A percentile compares a stretch with the other conserved stretches of the same genome.
phyloP scores from a whole-genome alignment of 2,797 vertebrate species.

The Gambelia wislizenii region DNA sequence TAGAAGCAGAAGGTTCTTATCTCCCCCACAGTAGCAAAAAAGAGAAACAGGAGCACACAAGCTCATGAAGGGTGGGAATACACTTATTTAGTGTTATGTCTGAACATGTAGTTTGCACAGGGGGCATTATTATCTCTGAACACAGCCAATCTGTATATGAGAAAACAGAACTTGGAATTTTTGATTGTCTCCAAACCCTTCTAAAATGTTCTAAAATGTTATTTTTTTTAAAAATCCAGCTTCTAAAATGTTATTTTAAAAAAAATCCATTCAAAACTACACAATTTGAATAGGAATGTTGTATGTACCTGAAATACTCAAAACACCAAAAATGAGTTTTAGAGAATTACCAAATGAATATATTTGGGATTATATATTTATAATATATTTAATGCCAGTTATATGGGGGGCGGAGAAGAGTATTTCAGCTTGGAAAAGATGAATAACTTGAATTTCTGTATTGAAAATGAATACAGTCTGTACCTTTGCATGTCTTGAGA shows the following conservation, averaged over 20 bases:
- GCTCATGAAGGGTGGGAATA: neutral
- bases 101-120: neutral
- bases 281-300: neutral
- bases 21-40: too few species aligned
- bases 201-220: neutral
- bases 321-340: neutral
- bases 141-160: neutral
- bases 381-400: neutral
- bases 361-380: neutral
- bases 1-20: neutral
- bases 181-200: neutral
- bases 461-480: neutral
- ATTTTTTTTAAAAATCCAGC: neutral
- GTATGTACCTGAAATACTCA: neutral
- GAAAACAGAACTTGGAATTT: neutral
- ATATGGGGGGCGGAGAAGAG: neutral
- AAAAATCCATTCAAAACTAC: neutral
- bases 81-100: neutral
- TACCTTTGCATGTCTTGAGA: slow-evolving; percentile 22
- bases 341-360: neutral
- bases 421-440: rapidly evolving
- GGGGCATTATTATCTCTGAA: neutral
- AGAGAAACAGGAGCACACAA: neutral
- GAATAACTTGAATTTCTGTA: neutral
- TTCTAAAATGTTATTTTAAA: neutral